Conservation (phyloP, 2,888 invertebrate genomes). For the Drosophila pseudotakahashii region DNA sequence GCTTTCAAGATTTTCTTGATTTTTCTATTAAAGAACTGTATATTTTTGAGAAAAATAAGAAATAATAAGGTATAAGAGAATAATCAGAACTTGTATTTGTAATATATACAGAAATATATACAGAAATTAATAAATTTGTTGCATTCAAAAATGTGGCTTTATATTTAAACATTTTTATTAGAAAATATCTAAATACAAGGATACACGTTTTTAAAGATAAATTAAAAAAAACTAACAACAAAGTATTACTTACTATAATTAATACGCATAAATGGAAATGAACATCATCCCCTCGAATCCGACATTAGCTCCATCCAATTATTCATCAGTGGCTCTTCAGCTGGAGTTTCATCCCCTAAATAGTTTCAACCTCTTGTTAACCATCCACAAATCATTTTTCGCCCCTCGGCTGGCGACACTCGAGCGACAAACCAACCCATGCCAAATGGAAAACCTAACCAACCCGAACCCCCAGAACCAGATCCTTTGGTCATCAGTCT, state of each 20-base stretch:
- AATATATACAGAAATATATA: too few relatives aligned
- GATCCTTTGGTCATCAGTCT: constrained; percentile 69
- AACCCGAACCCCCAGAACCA: constrained; percentile 8
- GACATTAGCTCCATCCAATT: constrained; percentile 36
- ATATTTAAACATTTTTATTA: too few relatives aligned
- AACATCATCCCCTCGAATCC: constrained; percentile 17
- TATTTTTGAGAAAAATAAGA: too few relatives aligned
- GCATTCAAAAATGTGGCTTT: too few relatives aligned
- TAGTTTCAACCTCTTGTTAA: constrained; percentile 52
- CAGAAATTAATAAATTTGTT: too few relatives aligned
- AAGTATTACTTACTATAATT: constrained; percentile 25
- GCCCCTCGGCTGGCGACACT: constrained; percentile 52
- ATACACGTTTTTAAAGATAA: too few relatives aligned
- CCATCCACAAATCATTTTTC: constrained; percentile 52
- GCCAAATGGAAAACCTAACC: constrained; percentile 39
- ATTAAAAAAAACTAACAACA: background rate
- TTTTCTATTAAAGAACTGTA: too few relatives aligned
- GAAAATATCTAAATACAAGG: too few relatives aligned
- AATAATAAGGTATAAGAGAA: too few relatives aligned
- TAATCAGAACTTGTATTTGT: too few relatives aligned
- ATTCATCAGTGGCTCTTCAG: constrained; percentile 39
- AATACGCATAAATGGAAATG: constrained; percentile 29
- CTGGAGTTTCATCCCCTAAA: constrained; percentile 47
- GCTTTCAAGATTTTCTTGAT: too few relatives aligned
- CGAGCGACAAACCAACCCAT: constrained; percentile 34